Evolutionary conservation across 2,888 invertebrate genomes (phyloP).

Genomic region (Melieria crassipennis): DNA sequence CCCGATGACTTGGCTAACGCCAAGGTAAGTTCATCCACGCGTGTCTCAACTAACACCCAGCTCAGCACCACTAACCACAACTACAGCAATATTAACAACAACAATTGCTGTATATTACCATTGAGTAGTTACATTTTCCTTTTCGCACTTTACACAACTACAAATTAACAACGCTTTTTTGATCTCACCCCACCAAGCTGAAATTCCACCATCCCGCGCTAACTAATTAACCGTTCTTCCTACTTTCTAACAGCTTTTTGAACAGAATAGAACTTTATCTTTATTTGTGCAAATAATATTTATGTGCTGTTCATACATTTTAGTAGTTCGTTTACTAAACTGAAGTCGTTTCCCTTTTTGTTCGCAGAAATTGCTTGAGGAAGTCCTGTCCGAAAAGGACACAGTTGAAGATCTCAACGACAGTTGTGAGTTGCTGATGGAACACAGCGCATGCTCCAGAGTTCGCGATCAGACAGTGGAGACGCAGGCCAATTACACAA

Average conservation of each 20-base stretch:
- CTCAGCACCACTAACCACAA: background rate
- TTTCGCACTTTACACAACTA: conserved; percentile 16
- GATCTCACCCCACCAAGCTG: too few relatives aligned
- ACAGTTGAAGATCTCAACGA: conserved; percentile 86
- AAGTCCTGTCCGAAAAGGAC: conserved; percentile 80
- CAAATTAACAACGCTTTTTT: conserved; percentile 1
- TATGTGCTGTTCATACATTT: too few relatives aligned
- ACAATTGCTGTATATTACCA: conserved; percentile 1
- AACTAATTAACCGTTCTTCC: too few relatives aligned
- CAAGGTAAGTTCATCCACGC: conserved; percentile 68
- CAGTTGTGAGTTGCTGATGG: conserved; percentile 86
- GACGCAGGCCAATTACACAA: conserved; percentile 83
- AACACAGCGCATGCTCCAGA: conserved; percentile 84
- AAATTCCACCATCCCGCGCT: too few relatives aligned
- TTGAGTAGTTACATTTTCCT: conserved; percentile 10
- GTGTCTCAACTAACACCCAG: background rate
- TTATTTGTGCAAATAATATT: too few relatives aligned
- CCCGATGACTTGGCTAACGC: conserved; percentile 82
- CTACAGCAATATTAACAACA: conserved; percentile 3
- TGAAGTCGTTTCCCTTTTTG: background rate
- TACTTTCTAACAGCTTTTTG: too few relatives aligned
- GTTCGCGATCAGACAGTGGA: conserved; percentile 88
- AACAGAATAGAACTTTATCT: too few relatives aligned
- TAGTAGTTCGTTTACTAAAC: too few relatives aligned
- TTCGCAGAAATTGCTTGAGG: conserved; percentile 73